Evolutionary conservation across 2,113 vertebrate genomes (phyloP).

Genomic region (Falco punctatus): DNA sequence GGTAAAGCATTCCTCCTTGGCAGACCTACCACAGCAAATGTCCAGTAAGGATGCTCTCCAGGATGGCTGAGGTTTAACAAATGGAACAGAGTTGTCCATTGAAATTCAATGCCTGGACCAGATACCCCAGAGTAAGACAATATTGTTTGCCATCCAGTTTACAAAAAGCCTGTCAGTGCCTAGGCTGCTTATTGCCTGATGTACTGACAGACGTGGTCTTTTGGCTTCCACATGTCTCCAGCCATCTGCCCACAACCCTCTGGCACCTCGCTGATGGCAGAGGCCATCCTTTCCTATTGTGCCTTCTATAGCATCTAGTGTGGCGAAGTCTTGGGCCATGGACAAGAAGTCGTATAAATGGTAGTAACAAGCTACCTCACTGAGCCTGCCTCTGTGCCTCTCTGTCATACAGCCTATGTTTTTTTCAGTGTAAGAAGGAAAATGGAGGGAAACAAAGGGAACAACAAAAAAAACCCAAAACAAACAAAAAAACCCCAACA

Average conservation of each 20-base stretch:
- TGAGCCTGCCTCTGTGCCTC: background rate
- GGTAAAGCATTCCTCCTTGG: background rate
- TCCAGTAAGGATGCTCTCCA: background rate
- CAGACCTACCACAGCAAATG: background rate
- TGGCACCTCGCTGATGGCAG: background rate
- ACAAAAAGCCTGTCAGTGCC: background rate
- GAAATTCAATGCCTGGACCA: background rate
- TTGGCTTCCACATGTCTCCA: background rate
- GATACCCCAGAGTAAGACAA: background rate
- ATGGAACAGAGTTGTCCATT: background rate
- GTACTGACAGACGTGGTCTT: background rate
- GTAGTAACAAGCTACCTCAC: background rate
- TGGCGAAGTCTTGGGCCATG: background rate
- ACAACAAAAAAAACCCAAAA: background rate
- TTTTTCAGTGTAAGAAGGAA: background rate
- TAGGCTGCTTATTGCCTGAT: background rate
- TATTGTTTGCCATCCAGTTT: background rate
- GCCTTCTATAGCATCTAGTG: background rate
- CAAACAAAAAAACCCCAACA: background rate
- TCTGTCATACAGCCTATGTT: background rate
- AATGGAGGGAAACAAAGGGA: background rate
- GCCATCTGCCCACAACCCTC: background rate
- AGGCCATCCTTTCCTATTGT: background rate
- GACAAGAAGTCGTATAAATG: background rate
- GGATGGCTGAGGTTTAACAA: background rate